Base-by-base conservation (phyloP, 2,797 vertebrate genomes). In the Sitta carolinensis region DNA sequence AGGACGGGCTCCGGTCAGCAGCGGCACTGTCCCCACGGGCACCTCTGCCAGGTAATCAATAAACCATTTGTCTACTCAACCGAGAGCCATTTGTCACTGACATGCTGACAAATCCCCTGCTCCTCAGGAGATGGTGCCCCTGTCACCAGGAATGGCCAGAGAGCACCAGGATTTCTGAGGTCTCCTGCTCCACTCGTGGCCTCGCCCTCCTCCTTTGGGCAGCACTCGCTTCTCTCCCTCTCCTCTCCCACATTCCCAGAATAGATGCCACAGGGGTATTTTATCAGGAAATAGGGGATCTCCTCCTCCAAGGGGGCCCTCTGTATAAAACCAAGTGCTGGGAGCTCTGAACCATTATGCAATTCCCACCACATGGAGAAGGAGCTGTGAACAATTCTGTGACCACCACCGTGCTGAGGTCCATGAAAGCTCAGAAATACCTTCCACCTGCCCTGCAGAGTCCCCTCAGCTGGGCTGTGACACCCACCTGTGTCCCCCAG, bases 21-120 rank as follows among this genome's bases (percentile, higher is more conserved):
- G 55, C 3, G 0, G 64, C 64, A 34, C 85, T 20, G 17, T 30
- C 69, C 83, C 66, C 0, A 0, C 0, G 0, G 42, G 38, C 67
- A 17, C 63, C 70, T 70, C 84, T 82, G 86, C 85, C 62, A 70
- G 43, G 52, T 48, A 20, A 94, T 94, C 96, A 92, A 95, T 93
- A 94, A 95, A 84, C 67, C 74, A 92, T 87, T 91, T 59, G 70
- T 79, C 63, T 87, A 25, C 68, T 92, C 83, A 93, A 10, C 77
- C 0, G 0, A 84, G 88, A 84, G 76, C 83, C 51, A 69, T 93
- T 94, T 84, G 63, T 94, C 94, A 94, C 69, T 15, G 2, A 69
- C 62, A 59, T 1, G 5, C 70, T 88, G 89, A 93, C 55, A 91
- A 91, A 94, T 84, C 38, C 73, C 77, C 73, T 34, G 77, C 76